Conservation (phyloP, 1,140 invertebrate species). For the Lutraria rhynchaena region DNA sequence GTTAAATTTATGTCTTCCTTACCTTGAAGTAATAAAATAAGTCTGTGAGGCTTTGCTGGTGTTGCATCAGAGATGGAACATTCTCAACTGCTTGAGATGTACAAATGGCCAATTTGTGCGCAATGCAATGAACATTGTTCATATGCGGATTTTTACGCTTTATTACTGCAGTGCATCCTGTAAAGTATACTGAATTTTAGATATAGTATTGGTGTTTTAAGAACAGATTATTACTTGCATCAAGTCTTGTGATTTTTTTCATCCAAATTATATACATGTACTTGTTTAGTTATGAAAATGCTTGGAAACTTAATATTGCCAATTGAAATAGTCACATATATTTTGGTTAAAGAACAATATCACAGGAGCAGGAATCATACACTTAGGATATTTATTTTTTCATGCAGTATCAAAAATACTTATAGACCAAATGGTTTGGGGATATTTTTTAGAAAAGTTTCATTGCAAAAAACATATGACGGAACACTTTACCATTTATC, state of each 20-base stretch:
- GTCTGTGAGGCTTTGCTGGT: slow-evolving; percentile 47
- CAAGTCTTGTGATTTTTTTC: too few species aligned
- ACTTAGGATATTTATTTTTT: background rate
- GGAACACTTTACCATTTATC: slow-evolving; percentile 15
- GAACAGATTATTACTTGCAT: too few species aligned
- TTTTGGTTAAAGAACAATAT: too few species aligned
- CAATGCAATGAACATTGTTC: slow-evolving; percentile 42
- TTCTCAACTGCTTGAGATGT: slow-evolving; percentile 50
- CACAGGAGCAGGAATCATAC: too few species aligned
- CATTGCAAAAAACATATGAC: too few species aligned
- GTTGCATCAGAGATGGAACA: background rate
- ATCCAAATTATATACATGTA: too few species aligned
- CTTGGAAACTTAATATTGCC: too few species aligned
- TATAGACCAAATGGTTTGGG: background rate
- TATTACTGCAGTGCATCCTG: slow-evolving; percentile 3
- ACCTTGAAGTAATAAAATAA: slow-evolving; percentile 54
- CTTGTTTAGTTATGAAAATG: too few species aligned
- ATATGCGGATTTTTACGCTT: slow-evolving; percentile 42
- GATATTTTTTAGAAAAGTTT: background rate
- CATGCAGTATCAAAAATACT: background rate
- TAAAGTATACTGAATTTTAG: slow-evolving; percentile 6
- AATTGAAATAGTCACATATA: too few species aligned
- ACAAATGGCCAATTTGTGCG: slow-evolving; percentile 52
- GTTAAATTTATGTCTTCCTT: background rate
- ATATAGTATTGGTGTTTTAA: too few species aligned